phyloP scores from a whole-genome alignment of 2,797 vertebrate species.

The Geotrypetes seraphini region DNA sequence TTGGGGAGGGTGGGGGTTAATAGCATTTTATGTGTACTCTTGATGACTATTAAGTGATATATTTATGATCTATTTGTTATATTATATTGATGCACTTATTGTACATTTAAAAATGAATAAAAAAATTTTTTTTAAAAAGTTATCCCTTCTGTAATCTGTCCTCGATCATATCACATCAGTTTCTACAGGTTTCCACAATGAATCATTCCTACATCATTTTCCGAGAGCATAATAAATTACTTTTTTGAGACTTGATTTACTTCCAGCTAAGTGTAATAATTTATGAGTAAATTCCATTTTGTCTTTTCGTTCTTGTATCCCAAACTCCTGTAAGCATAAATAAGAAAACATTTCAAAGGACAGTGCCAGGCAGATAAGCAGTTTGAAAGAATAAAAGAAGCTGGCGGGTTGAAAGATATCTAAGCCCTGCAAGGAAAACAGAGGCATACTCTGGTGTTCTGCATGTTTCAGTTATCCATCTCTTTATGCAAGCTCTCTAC shows the following conservation, averaged over 20 bases:
- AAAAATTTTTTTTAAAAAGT: too few relatives aligned
- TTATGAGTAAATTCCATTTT: constrained; percentile 22
- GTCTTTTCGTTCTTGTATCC: constrained; percentile 16
- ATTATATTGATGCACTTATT: too few relatives aligned
- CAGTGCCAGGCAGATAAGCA: background rate
- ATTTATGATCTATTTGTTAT: too few relatives aligned
- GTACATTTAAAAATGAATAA: too few relatives aligned
- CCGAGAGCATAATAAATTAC: constrained; percentile 22
- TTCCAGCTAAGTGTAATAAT: constrained; percentile 23
- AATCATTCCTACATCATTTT: constrained; percentile 31
- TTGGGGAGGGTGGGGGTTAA: too few relatives aligned
- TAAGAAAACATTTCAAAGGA: background rate
- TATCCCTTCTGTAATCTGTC: too few relatives aligned
- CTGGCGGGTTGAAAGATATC: background rate
- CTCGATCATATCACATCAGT: constrained; percentile 12
- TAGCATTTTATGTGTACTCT: too few relatives aligned
- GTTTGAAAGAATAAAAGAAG: background rate
- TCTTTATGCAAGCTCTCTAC: background rate
- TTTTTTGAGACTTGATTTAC: constrained; percentile 30
- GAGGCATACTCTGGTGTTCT: background rate
- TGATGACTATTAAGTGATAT: too few relatives aligned
- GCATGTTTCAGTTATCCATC: background rate
- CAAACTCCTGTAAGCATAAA: constrained; percentile 20
- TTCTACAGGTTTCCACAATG: constrained; percentile 21
- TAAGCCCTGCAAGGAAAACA: background rate